These are phyloP conservation scores for Drosophila ercepeae DNA, from an alignment of 1,140 invertebrate species.

Conservation along the genomic window DNA sequence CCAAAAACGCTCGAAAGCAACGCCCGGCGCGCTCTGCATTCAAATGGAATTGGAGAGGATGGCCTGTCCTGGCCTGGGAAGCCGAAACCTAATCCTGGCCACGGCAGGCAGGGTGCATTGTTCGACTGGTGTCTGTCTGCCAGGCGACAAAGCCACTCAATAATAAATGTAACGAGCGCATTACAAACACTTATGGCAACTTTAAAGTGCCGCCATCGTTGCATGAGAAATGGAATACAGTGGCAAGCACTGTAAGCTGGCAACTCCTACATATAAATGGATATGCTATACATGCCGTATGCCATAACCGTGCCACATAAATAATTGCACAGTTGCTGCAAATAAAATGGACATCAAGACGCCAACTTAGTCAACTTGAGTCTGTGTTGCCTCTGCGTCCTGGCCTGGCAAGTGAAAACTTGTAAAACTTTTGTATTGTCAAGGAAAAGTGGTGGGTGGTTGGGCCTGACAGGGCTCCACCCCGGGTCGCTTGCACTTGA, in stretches of 20 bases:
- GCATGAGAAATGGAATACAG: slow-evolving; percentile 35
- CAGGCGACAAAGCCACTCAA: slow-evolving; percentile 64
- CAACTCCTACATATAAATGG: not conserved
- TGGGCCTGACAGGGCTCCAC: not conserved
- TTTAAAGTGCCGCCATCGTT: slow-evolving; percentile 59
- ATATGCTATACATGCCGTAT: slow-evolving; percentile 1
- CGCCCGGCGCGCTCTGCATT: slow-evolving; percentile 53
- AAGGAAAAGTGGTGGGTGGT: slow-evolving; percentile 24
- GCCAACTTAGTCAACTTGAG: slow-evolving; percentile 65
- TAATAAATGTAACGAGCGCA: slow-evolving; percentile 80
- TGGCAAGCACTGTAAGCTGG: slow-evolving; percentile 19
- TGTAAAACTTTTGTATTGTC: slow-evolving; percentile 59
- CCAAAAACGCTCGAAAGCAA: slow-evolving; percentile 43
- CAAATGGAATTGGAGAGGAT: slow-evolving; percentile 41
- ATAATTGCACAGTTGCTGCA: slow-evolving; percentile 77
- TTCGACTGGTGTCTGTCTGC: slow-evolving; percentile 52
- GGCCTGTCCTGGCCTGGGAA: not conserved
- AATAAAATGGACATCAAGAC: slow-evolving; percentile 78
- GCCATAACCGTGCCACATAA: slow-evolving; percentile 50
- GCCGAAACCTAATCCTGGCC: slow-evolving; percentile 32
- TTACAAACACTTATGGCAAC: slow-evolving; percentile 77
- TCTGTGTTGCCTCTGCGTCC: slow-evolving; percentile 22
- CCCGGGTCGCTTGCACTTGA: slow-evolving; percentile 65
- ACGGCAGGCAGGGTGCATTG: slow-evolving; percentile 62
- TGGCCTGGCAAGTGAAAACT: slow-evolving; percentile 72